A percentile compares a stretch with the other conserved stretches of the same genome.
phyloP scores from a whole-genome alignment of 37 sponge, comb jelly and placozoan species.

The Hexactinellida sp. region DNA sequence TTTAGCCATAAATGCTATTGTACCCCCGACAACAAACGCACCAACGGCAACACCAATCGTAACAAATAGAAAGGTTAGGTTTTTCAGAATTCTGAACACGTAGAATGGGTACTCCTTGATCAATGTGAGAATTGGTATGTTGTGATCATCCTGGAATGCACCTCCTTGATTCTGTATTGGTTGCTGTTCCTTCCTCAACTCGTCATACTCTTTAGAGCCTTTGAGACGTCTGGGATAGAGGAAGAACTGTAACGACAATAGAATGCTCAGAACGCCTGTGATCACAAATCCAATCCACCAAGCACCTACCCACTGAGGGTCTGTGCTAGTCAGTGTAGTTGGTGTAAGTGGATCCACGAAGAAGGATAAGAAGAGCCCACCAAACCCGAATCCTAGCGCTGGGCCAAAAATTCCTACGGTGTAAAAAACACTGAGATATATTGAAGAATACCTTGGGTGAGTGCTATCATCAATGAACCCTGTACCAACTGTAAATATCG shows the following conservation, averaged over 20 bases:
- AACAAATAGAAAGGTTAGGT: no score
- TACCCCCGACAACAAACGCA: no score
- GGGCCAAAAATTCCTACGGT: conserved; percentile 49
- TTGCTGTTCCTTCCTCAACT: no score
- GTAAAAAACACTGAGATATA: conserved; percentile 55
- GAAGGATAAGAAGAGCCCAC: conserved; percentile 50
- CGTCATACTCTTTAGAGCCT: no score
- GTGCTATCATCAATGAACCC: conserved; percentile 67
- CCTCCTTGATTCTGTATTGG: no score
- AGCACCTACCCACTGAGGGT: conserved; percentile 69
- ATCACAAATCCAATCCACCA: conserved; percentile 84
- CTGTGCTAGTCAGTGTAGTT: conserved; percentile 25
- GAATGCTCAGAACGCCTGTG: neutral
- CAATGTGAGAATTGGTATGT: no score
- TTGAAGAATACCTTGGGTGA: conserved; percentile 36
- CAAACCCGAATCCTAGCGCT: conserved; percentile 65
- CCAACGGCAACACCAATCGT: no score
- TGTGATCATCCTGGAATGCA: no score
- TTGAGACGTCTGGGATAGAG: neutral
- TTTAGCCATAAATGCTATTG: no score
- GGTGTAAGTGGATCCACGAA: conserved; percentile 47
- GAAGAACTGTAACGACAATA: neutral
- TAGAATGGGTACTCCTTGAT: no score
- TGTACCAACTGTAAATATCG: conserved; percentile 72
- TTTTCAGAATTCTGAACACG: no score